These are phyloP conservation scores for Thunnus albacares DNA, from an alignment of 2,797 vertebrate species.

Conservation along the genomic window DNA sequence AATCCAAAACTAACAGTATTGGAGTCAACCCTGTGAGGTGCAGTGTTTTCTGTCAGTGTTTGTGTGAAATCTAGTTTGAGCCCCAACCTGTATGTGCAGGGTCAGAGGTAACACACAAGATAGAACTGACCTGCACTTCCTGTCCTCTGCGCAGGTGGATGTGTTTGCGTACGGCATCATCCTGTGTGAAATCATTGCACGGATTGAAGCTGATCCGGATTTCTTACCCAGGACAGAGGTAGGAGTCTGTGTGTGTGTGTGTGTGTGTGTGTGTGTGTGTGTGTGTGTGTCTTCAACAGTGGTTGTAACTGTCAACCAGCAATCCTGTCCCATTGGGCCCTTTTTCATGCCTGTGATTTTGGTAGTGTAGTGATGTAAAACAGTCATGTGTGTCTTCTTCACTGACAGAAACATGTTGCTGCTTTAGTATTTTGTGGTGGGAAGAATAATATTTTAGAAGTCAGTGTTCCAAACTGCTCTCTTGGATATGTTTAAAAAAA, in stretches of 20 bases:
- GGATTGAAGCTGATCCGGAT: constrained; percentile 95
- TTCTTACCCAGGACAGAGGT: constrained; percentile 95
- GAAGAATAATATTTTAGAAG: too few relatives aligned
- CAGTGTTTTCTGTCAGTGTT: too few relatives aligned
- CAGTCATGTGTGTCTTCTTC: neutral
- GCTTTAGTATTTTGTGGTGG: neutral
- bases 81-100: neutral
- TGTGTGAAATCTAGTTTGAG: neutral
- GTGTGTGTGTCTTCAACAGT: neutral
- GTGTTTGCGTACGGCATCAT: constrained; percentile 96
- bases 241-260: constrained; percentile 58
- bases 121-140: neutral
- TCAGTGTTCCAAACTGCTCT: too few relatives aligned
- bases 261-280: neutral
- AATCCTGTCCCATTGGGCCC: too few relatives aligned
- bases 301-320: too few relatives aligned
- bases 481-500: too few relatives aligned
- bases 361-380: neutral
- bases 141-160: constrained; percentile 86
- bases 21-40: too few relatives aligned
- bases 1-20: too few relatives aligned
- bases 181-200: constrained; percentile 94
- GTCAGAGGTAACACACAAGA: constrained; percentile 74
- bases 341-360: neutral
- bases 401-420: neutral